These are phyloP conservation scores for Mesitornis unicolor DNA, from an alignment of 2,113 vertebrate species.

Conservation along the genomic window DNA sequence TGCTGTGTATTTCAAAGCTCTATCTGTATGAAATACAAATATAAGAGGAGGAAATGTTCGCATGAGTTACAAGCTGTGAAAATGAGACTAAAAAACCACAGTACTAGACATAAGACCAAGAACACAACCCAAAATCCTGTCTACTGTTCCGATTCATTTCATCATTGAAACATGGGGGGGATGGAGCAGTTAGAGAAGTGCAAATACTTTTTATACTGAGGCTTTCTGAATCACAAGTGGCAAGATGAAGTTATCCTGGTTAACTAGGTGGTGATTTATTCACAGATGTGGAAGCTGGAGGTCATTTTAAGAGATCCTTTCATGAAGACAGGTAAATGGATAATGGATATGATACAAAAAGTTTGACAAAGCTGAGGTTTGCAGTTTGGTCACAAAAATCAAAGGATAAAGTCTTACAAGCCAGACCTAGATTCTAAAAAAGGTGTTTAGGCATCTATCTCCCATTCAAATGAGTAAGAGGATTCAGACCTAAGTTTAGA, in stretches of 20 bases:
- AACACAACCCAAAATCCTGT: not conserved
- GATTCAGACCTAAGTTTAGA: slow-evolving; percentile 42
- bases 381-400: not conserved
- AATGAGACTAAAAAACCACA: not conserved
- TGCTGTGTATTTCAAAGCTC: not conserved
- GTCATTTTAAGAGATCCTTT: not conserved
- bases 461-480: slow-evolving; percentile 3
- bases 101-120: not conserved
- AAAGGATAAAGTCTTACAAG: not conserved
- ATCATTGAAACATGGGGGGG: not conserved
- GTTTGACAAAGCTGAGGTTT: not conserved
- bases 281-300: not conserved
- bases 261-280: not conserved
- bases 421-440: slow-evolving; percentile 17
- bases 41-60: too few species aligned
- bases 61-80: not conserved
- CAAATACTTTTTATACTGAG: not conserved
- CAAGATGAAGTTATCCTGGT: not conserved
- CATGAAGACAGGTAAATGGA: not conserved
- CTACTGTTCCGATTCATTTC: not conserved
- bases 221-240: not conserved
- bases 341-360: not conserved
- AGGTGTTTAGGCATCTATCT: not conserved
- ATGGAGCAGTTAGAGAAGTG: not conserved
- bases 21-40: not conserved